Conservation (phyloP, 2,797 vertebrate species). For the Odontamblyopus rebecca region DNA sequence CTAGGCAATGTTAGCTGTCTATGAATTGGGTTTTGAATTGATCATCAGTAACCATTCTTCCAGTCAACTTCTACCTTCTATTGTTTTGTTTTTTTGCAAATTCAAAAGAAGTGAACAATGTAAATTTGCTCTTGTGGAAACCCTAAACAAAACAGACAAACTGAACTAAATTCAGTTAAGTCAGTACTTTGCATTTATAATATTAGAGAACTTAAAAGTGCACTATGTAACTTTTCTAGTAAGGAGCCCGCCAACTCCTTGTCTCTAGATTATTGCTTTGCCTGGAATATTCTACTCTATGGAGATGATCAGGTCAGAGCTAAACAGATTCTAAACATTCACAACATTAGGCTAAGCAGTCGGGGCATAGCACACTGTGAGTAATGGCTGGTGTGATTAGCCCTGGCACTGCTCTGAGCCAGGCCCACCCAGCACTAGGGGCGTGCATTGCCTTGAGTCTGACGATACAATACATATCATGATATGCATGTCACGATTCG, state of each 20-base stretch:
- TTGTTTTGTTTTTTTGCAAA: not conserved
- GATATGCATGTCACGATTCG: too few species aligned
- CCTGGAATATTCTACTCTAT: not conserved
- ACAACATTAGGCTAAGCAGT: constrained; percentile 28
- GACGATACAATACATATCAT: too few species aligned
- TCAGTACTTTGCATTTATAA: not conserved
- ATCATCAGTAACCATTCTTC: not conserved
- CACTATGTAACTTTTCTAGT: not conserved
- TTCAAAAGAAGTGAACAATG: not conserved
- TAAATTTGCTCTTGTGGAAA: not conserved
- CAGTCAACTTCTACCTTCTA: not conserved
- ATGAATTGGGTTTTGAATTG: not conserved
- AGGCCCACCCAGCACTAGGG: constrained; percentile 15
- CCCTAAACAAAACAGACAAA: too few species aligned
- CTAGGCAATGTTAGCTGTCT: not conserved
- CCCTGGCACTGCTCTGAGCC: constrained; percentile 53
- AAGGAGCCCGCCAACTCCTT: not conserved
- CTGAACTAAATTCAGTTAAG: not conserved
- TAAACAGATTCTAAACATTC: constrained; percentile 29
- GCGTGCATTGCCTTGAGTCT: too few species aligned
- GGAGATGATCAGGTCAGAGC: not conserved
- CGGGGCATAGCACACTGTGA: constrained; percentile 39
- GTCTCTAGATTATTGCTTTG: not conserved
- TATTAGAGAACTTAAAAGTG: not conserved
- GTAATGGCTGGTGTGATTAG: constrained; percentile 62